Evolutionary conservation across 2,113 vertebrate species (phyloP).

Genomic region (Phyllostomus discolor): DNA sequence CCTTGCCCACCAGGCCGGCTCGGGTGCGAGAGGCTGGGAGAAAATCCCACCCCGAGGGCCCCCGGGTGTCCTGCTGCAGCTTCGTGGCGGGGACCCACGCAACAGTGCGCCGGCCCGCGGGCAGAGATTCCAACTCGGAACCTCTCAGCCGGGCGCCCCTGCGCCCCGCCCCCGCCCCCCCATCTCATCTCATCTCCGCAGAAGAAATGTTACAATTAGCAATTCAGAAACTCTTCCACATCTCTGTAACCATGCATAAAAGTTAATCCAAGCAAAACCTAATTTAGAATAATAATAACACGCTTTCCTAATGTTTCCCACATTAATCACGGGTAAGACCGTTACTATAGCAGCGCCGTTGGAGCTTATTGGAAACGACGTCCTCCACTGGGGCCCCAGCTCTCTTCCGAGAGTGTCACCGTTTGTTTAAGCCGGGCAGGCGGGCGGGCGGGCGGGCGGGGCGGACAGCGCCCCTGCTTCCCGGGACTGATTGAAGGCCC

Average conservation of each 20-base stretch:
- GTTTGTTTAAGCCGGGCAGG: conserved; percentile 66
- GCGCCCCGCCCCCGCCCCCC: background rate
- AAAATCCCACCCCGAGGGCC: conserved; percentile 52
- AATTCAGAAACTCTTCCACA: conserved; percentile 73
- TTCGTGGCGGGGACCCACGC: conserved; percentile 40
- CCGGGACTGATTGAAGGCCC: conserved; percentile 66
- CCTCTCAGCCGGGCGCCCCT: conserved; percentile 32
- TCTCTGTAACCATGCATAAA: conserved; percentile 75
- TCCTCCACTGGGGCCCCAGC: background rate
- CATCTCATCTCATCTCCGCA: conserved; percentile 67
- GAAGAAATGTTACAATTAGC: conserved; percentile 74
- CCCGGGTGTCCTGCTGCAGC: background rate
- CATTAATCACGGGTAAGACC: conserved; percentile 75
- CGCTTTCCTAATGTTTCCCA: conserved; percentile 74
- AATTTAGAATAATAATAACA: conserved; percentile 84
- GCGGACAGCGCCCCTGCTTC: background rate
- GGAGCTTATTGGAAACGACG: conserved; percentile 73
- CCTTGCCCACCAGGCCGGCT: background rate
- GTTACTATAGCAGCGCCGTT: conserved; percentile 75
- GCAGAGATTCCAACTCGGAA: conserved; percentile 53
- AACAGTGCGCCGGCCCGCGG: conserved; percentile 35
- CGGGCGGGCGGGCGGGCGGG: background rate
- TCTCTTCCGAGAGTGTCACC: conserved; percentile 44
- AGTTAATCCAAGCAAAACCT: conserved; percentile 80
- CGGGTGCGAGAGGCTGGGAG: background rate